phyloP scores from a whole-genome alignment of 1,140 invertebrate genomes.

The Drosophila pruinosa region DNA sequence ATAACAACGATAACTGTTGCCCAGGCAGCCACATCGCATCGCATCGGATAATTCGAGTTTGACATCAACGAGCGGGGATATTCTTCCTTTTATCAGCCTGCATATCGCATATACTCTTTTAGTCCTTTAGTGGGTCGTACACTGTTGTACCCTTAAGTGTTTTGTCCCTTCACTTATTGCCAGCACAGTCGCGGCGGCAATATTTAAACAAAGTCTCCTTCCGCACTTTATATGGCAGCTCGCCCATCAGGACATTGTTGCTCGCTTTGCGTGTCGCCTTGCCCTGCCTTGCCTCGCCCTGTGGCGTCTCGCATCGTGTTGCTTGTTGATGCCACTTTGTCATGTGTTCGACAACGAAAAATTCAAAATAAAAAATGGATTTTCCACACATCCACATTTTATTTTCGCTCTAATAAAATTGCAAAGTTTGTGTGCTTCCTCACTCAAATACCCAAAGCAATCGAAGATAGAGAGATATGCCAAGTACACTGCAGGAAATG shows the following conservation, averaged over 20 bases:
- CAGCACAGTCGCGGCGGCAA: constrained; percentile 12
- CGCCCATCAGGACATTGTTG: constrained; percentile 5
- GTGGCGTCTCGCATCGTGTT: constrained; percentile 30
- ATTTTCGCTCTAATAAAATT: constrained; percentile 56
- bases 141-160: constrained; percentile 1
- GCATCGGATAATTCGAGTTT: not conserved
- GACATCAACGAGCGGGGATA: not conserved
- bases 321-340: constrained; percentile 77
- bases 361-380: constrained; percentile 78
- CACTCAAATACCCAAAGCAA: constrained; percentile 10
- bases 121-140: not conserved
- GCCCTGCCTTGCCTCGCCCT: constrained; percentile 8
- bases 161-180: constrained; percentile 16
- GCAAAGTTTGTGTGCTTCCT: constrained; percentile 58
- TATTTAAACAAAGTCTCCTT: constrained; percentile 21
- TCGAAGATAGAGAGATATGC: not conserved
- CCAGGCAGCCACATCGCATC: not conserved
- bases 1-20: not conserved
- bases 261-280: not conserved
- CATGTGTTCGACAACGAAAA: constrained; percentile 74
- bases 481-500: not conserved
- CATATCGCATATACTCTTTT: constrained; percentile 11
- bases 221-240: not conserved
- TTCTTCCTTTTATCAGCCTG: not conserved
- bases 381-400: constrained; percentile 21